Evolutionary conservation across 2,888 invertebrate genomes (phyloP).

Genomic region (Deladenus siricidicola): DNA sequence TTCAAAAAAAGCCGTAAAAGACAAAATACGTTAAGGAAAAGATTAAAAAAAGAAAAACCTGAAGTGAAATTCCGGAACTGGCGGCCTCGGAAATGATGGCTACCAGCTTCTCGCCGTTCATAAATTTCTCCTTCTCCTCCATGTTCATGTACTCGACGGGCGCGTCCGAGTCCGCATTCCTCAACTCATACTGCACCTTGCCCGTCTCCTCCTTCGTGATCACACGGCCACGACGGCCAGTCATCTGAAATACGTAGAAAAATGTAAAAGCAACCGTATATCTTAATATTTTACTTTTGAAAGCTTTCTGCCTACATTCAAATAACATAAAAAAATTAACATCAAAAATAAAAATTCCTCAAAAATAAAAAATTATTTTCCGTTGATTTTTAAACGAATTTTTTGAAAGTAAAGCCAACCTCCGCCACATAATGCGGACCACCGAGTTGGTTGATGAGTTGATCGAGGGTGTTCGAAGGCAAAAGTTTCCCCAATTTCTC

Average conservation of each 20-base stretch:
- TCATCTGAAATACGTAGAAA: slow-evolving; percentile 74
- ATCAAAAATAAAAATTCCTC: too few species aligned
- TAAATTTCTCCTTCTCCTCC: slow-evolving; percentile 74
- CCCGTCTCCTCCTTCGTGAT: slow-evolving; percentile 60
- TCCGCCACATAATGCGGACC: slow-evolving; percentile 96
- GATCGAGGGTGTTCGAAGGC: slow-evolving; percentile 94
- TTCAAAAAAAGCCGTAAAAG: not conserved
- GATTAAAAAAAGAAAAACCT: slow-evolving; percentile 18
- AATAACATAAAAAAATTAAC: too few species aligned
- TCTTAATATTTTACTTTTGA: too few species aligned
- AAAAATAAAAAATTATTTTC: not conserved
- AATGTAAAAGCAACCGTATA: too few species aligned
- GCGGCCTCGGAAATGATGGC: slow-evolving; percentile 99
- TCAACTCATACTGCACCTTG: slow-evolving; percentile 32
- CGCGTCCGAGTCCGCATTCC: slow-evolving; percentile 76
- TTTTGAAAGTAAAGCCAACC: slow-evolving; percentile 54
- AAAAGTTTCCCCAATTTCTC: slow-evolving; percentile 76
- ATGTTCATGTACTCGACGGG: slow-evolving; percentile 93
- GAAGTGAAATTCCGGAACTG: slow-evolving; percentile 85
- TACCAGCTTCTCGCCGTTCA: slow-evolving; percentile 68
- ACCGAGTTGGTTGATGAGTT: slow-evolving; percentile 92
- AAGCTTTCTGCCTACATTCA: too few species aligned
- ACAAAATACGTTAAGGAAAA: not conserved
- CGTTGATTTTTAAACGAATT: not conserved
- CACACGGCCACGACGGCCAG: slow-evolving; percentile 77